Evolutionary conservation across 2,888 invertebrate species (phyloP).

Genomic region (Doris montereyensis): DNA sequence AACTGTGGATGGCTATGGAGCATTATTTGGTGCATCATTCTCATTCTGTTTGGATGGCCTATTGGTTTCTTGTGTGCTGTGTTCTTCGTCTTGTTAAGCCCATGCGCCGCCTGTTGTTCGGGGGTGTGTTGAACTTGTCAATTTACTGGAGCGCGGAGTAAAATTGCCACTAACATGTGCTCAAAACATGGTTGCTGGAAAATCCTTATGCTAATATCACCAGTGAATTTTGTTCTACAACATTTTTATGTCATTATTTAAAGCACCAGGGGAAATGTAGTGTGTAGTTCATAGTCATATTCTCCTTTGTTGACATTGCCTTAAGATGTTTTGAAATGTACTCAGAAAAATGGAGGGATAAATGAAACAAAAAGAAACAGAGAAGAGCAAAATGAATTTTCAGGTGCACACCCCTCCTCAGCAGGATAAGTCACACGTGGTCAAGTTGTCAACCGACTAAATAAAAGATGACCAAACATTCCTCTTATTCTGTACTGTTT

Average conservation of each 20-base stretch:
- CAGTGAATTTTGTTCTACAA: too few relatives aligned
- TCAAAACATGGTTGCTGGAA: constrained; percentile 67
- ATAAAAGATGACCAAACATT: too few relatives aligned
- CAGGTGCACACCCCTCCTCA: too few relatives aligned
- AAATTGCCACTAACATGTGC: constrained; percentile 69
- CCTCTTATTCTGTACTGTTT: too few relatives aligned
- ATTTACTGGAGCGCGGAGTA: constrained; percentile 66
- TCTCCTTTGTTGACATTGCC: too few relatives aligned
- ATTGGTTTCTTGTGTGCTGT: constrained; percentile 69
- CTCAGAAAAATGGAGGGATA: neutral
- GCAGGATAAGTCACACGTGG: too few relatives aligned
- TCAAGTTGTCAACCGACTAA: too few relatives aligned
- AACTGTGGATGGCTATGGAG: constrained; percentile 68
- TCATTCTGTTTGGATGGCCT: constrained; percentile 69
- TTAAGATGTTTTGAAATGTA: neutral
- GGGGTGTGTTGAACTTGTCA: constrained; percentile 61
- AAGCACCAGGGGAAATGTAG: too few relatives aligned
- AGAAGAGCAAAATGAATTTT: neutral
- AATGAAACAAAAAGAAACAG: neutral
- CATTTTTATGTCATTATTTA: too few relatives aligned
- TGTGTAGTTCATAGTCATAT: too few relatives aligned
- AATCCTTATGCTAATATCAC: constrained; percentile 60
- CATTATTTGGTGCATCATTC: constrained; percentile 69
- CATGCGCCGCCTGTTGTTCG: constrained; percentile 67
- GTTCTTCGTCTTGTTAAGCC: constrained; percentile 70